Percentiles rank a stretch among this genome's conserved stretches.
phyloP scores from a whole-genome alignment of 2,797 vertebrate species.

The Cheracebus regulus region DNA sequence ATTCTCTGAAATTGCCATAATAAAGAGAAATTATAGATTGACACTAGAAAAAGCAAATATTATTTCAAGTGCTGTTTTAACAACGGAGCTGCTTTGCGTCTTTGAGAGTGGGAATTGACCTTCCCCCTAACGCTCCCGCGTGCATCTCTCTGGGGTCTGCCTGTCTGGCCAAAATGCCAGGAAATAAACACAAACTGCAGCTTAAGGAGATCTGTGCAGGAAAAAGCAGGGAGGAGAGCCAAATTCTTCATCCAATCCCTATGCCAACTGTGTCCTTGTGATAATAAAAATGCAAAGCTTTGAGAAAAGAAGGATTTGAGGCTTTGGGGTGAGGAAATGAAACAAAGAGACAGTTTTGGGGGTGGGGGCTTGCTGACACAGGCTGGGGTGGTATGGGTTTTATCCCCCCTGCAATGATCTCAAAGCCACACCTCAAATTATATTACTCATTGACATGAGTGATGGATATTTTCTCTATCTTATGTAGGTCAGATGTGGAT shows the following conservation, averaged over 20 bases:
- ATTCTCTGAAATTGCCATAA: background rate
- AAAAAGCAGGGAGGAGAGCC: background rate
- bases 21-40: background rate
- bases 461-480: background rate
- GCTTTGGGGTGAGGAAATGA: background rate
- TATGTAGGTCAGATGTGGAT: background rate
- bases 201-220: background rate
- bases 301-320: background rate
- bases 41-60: background rate
- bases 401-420: background rate
- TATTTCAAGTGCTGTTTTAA: background rate
- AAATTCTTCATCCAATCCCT: background rate
- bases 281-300: background rate
- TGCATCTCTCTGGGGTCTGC: background rate
- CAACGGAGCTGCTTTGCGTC: background rate
- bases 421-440: background rate
- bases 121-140: background rate
- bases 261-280: background rate
- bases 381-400: background rate
- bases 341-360: background rate
- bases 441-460: background rate
- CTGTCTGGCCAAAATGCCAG: conserved; percentile 17
- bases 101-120: background rate
- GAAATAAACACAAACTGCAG: background rate
- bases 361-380: background rate